These are phyloP conservation scores for Cyclopterus lumpus DNA, from an alignment of 2,797 vertebrate species.

Conservation along the genomic window DNA sequence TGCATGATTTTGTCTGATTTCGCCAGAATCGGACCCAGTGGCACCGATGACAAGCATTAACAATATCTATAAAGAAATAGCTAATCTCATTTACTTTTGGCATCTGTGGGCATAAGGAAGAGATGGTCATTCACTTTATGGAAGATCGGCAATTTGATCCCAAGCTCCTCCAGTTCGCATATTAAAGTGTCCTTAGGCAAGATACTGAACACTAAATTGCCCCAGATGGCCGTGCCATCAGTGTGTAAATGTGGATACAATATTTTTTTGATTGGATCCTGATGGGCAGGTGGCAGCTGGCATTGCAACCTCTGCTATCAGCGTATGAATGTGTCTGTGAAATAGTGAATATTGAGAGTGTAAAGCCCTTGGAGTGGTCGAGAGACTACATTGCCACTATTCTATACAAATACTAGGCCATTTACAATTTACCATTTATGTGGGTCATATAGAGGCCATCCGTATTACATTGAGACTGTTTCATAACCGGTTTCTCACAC, in stretches of 20 bases:
- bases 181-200: background rate
- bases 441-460: background rate
- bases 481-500: background rate
- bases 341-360: background rate
- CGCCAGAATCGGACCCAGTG: background rate
- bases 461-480: background rate
- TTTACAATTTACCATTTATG: background rate
- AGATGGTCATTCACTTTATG: background rate
- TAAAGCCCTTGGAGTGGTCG: background rate
- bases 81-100: background rate
- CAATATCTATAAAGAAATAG: background rate
- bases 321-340: background rate
- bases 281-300: background rate
- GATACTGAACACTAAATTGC: background rate
- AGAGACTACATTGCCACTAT: background rate
- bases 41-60: background rate
- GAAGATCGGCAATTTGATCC: background rate
- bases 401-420: background rate
- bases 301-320: background rate
- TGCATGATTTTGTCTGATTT: background rate
- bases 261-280: background rate
- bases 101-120: background rate
- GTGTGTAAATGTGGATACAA: background rate
- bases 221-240: background rate
- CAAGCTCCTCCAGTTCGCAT: background rate